Evolutionary conservation across 2,113 vertebrate species (phyloP).

Genomic region (Phrynosoma blainvillii): DNA sequence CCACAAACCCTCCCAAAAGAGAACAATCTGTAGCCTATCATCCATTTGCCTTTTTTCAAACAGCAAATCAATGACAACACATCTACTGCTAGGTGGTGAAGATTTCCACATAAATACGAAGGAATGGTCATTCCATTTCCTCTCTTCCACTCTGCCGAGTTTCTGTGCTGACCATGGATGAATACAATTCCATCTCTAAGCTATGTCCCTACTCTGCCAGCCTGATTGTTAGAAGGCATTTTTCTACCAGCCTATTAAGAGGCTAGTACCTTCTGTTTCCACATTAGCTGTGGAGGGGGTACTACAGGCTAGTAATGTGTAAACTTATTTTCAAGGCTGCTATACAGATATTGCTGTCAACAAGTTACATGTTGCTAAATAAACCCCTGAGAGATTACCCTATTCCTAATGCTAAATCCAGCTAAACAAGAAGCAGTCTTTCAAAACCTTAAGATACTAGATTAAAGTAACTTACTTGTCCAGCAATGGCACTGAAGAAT

Average conservation of each 20-base stretch:
- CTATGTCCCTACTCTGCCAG: neutral
- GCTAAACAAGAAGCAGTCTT: neutral
- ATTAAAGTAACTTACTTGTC: slow-evolving; percentile 76
- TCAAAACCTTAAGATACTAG: neutral
- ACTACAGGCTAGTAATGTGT: neutral
- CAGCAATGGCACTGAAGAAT: slow-evolving; percentile 85
- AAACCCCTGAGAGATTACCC: neutral
- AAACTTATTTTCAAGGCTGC: neutral
- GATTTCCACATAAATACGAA: neutral
- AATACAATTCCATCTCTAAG: neutral
- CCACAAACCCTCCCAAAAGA: neutral
- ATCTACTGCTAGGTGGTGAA: neutral
- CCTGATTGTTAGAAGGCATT: neutral
- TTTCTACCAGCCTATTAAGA: neutral
- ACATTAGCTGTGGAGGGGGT: neutral
- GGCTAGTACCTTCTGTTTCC: neutral
- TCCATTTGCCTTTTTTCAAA: neutral
- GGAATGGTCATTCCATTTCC: neutral
- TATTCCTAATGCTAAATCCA: neutral
- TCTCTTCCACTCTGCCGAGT: neutral
- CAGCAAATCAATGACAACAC: neutral
- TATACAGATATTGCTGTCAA: neutral
- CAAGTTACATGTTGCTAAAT: neutral
- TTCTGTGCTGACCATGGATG: neutral
- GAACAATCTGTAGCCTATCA: neutral